A percentile compares a stretch with the other conserved stretches of the same genome.
These are phyloP conservation scores for Merodon equestris DNA, from an alignment of 2,888 invertebrate genomes.

Conservation along the genomic window DNA sequence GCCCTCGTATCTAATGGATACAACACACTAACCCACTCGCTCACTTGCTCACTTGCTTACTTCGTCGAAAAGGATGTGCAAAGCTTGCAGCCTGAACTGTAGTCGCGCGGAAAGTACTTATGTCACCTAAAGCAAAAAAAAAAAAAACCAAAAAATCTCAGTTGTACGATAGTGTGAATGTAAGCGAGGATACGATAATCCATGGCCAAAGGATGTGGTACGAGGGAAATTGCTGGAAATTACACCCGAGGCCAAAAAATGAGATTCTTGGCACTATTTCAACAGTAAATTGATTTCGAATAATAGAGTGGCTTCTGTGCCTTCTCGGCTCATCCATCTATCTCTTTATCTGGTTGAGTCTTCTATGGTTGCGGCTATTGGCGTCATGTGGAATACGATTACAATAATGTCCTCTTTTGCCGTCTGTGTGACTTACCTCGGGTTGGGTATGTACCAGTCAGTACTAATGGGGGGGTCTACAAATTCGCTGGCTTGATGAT, in stretches of 20 bases:
- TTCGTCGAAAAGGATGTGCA: conserved; percentile 7
- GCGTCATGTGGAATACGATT: conserved; percentile 63
- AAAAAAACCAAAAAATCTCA: no score
- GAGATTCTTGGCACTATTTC: conserved; percentile 78
- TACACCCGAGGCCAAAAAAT: conserved; percentile 72
- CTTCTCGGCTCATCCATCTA: conserved; percentile 32
- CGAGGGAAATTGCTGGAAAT: conserved; percentile 38
- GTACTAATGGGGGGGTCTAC: conserved; percentile 43
- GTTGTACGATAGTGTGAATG: conserved; percentile 31
- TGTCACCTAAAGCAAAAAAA: no score
- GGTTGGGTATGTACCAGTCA: conserved; percentile 1
- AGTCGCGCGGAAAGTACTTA: conserved; percentile 45
- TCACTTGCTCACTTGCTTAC: conserved; percentile 14
- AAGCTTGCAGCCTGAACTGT: conserved; percentile 5
- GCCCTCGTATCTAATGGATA: conserved; percentile 1
- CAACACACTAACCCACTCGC: conserved; percentile 59
- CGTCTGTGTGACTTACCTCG: conserved; percentile 18
- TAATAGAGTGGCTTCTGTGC: conserved; percentile 70
- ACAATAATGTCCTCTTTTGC: conserved; percentile 58
- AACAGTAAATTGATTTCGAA: conserved; percentile 78
- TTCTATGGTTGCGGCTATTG: conserved; percentile 46
- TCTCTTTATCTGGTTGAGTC: conserved; percentile 1
- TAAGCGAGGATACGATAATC: conserved; percentile 14
- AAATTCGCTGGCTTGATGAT: conserved; percentile 59
- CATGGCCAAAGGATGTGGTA: neutral